Base-by-base conservation (phyloP, 2,797 vertebrate species). In the Dendrocincla tyrannina region DNA sequence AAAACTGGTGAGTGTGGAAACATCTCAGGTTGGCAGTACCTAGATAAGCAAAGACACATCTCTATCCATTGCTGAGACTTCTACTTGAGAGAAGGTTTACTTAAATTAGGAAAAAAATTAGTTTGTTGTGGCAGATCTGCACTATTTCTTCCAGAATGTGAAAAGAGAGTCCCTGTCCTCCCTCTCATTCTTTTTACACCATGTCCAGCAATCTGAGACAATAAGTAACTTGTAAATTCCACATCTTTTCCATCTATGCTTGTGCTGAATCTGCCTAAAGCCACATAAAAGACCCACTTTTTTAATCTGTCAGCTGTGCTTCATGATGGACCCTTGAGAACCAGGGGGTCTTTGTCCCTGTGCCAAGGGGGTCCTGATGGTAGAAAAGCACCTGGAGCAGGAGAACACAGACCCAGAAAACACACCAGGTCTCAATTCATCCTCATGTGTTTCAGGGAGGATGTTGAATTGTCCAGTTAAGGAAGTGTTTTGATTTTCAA, bases 401-500 rank as follows among this genome's bases (percentile, higher is more conserved):
- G 7, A 74, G 17, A 62, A 39, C 1, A 4, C 1, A 13, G 53
- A 46, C 19, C 9, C 44, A 68, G 44, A 78, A 89, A 88, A 63
- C 27, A 23, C 23, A 62, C 25, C 27, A 49, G 17, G 11, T 85
- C 37, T 75, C 52, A 37, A 6, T 75, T 85, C 16, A 19, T 56
- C 32, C 35, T 63, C 24, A 33, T 33, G 22, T 79, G 41, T 66
- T 80, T 84, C 53, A 76, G 46, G 18, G 30, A 69, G 42, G 24
- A 47, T 56, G 16, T 8, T 72, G 22, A 67, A 66, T 66, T 50
- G 50, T 46, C 76, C 63, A 69, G 37, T 67, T 49, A 63, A 44
- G 22, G 37, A 92, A 91, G 87, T 66, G 37, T 86, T 96, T 93
- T 91, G 37, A 89, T 93, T 96, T 92, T 64, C 46, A 90, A 96